Evolutionary conservation across 2,797 vertebrate genomes (phyloP).

Genomic region (Orientallactaga sibirica): DNA sequence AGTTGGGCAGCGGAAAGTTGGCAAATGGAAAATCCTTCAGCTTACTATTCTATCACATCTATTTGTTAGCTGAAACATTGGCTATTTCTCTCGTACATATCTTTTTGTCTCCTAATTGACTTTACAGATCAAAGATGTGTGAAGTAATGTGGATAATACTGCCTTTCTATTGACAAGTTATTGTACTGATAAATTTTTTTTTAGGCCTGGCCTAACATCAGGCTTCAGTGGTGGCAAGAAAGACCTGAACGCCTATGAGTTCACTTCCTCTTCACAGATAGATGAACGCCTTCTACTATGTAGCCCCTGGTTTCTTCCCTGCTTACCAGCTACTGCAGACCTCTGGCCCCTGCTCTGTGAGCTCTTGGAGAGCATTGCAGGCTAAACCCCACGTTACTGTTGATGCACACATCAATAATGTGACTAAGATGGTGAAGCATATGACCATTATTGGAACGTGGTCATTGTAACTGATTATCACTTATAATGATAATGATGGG

Average conservation of each 20-base stretch:
- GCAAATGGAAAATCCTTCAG: not conserved
- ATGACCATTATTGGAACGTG: not conserved
- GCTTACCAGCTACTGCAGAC: not conserved
- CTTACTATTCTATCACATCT: not conserved
- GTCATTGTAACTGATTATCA: not conserved
- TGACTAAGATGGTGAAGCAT: not conserved
- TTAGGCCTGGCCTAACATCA: not conserved
- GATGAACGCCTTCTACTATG: not conserved
- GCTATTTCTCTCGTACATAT: not conserved
- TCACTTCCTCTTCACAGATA: not conserved
- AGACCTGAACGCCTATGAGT: not conserved
- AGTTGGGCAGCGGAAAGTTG: not conserved
- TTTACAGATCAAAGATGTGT: not conserved
- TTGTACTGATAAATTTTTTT: not conserved
- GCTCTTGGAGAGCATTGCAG: not conserved
- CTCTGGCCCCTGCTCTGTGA: not conserved
- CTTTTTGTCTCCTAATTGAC: not conserved
- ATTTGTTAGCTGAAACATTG: not conserved
- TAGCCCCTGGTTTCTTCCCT: not conserved
- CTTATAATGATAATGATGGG: not conserved
- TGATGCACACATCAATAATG: not conserved
- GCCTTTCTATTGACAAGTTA: not conserved
- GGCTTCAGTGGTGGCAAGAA: not conserved
- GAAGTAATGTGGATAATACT: constrained; percentile 28
- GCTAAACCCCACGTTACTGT: not conserved